Evolutionary conservation across 2,113 vertebrate species (phyloP).

Genomic region (Panurus biarmicus): DNA sequence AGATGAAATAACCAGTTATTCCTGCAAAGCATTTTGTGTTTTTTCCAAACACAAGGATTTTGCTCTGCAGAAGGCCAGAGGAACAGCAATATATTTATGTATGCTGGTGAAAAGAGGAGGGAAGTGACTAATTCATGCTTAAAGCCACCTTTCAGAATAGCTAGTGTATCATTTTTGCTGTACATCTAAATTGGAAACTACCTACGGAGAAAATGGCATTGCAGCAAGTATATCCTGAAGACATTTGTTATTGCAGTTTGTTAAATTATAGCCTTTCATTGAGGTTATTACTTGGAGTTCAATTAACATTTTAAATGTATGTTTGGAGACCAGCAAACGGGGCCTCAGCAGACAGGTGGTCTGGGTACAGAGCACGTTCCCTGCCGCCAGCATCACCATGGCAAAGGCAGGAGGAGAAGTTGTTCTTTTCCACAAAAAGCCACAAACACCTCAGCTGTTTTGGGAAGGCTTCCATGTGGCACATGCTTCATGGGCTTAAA

Average conservation of each 20-base stretch:
- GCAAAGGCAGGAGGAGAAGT: background rate
- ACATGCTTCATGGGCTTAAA: background rate
- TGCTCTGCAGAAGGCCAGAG: background rate
- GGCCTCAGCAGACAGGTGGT: background rate
- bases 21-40: background rate
- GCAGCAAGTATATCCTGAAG: background rate
- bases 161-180: constrained; percentile 8
- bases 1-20: background rate
- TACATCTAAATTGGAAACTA: constrained; percentile 14
- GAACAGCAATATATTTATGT: background rate
- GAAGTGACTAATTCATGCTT: background rate
- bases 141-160: background rate
- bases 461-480: background rate
- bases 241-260: constrained; percentile 24
- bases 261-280: constrained; percentile 60
- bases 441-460: background rate
- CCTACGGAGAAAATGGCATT: constrained; percentile 10
- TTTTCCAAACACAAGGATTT: background rate
- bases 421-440: constrained; percentile 16
- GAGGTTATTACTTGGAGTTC: constrained; percentile 35
- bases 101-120: background rate
- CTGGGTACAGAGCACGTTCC: background rate
- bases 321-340: background rate
- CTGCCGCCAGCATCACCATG: background rate
- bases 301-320: constrained; percentile 50